These are phyloP conservation scores for Piliocolobus tephrosceles DNA, from an alignment of 2,113 vertebrate species.

Conservation along the genomic window DNA sequence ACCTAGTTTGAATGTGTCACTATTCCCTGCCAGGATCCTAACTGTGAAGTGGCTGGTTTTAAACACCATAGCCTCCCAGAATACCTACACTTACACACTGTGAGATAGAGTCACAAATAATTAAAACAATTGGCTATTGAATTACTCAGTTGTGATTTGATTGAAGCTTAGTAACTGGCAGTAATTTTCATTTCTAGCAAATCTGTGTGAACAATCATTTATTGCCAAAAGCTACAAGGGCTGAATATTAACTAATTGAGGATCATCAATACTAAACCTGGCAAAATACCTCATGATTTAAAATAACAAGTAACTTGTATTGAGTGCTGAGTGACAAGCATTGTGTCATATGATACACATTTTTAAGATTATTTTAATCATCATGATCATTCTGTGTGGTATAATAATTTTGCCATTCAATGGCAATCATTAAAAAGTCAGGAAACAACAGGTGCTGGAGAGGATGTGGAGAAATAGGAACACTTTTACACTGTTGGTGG, in stretches of 20 bases:
- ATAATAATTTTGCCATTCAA: neutral
- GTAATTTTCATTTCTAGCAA: conserved; percentile 28
- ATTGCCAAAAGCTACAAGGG: neutral
- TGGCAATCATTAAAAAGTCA: too few relatives aligned
- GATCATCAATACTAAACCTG: neutral
- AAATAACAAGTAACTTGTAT: conserved; percentile 2
- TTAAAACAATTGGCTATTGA: conserved; percentile 2
- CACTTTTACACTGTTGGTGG: too few relatives aligned
- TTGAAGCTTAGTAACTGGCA: neutral
- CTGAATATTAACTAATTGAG: conserved; percentile 1
- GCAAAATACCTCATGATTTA: neutral
- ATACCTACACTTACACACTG: neutral
- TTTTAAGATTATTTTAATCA: neutral
- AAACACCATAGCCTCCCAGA: neutral
- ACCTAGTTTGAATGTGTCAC: neutral
- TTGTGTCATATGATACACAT: neutral
- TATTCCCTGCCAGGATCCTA: neutral
- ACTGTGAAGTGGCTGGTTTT: neutral
- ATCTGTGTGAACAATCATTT: neutral
- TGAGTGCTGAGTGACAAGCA: neutral
- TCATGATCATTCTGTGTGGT: neutral
- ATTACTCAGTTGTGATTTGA: neutral
- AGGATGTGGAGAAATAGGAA: too few relatives aligned
- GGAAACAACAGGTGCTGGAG: too few relatives aligned
- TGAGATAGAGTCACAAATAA: neutral